Evolutionary conservation across 2,888 invertebrate species (phyloP).

Genomic region (Xylophagus ater): DNA sequence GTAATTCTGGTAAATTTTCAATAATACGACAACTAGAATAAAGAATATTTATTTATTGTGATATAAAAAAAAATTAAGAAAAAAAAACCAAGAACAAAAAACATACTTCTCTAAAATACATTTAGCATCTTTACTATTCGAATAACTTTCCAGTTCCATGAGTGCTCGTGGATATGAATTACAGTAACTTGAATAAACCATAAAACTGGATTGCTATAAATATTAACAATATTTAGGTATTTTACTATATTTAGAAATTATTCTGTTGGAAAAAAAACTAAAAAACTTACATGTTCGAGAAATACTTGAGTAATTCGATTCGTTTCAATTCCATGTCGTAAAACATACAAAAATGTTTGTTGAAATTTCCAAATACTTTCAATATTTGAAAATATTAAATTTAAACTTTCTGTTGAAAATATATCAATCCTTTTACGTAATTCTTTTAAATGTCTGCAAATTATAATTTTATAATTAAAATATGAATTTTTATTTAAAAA

Average conservation of each 20-base stretch:
- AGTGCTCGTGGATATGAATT: constrained; percentile 72
- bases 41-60: too few relatives aligned
- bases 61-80: neutral
- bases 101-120: constrained; percentile 35
- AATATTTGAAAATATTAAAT: constrained; percentile 71
- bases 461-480: constrained; percentile 1
- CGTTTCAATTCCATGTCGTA: constrained; percentile 58
- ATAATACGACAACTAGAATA: constrained; percentile 70
- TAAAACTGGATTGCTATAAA: constrained; percentile 57
- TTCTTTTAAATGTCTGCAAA: constrained; percentile 56
- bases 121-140: constrained; percentile 34
- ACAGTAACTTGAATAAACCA: constrained; percentile 79
- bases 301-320: constrained; percentile 70
- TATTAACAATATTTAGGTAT: neutral
- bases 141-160: constrained; percentile 36
- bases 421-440: constrained; percentile 66
- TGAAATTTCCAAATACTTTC: constrained; percentile 65
- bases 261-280: neutral
- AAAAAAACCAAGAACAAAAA: neutral
- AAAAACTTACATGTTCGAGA: constrained; percentile 53
- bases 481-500: neutral
- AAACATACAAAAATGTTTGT: constrained; percentile 56
- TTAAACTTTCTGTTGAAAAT: constrained; percentile 62
- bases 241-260: neutral
- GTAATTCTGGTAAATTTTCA: constrained; percentile 70